A percentile compares a stretch with the other conserved stretches of the same genome.
These are phyloP conservation scores for Synanthedon myopaeformis DNA, from an alignment of 2,888 invertebrate species.

Conservation along the genomic window DNA sequence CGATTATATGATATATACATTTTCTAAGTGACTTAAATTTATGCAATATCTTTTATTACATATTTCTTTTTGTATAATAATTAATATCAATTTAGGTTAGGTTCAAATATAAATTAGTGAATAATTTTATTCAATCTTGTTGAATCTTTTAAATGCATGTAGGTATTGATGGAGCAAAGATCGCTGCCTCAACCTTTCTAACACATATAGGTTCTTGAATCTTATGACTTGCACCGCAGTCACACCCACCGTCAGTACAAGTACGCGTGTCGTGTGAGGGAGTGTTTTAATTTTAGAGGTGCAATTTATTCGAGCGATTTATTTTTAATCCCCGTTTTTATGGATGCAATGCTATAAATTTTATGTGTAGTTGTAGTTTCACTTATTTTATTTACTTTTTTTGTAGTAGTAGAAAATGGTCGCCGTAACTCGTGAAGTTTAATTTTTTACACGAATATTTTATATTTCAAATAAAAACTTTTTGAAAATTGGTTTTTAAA, in stretches of 20 bases:
- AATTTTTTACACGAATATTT: neutral
- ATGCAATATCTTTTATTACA: no score
- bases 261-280: constrained; percentile 64
- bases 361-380: constrained; percentile 58
- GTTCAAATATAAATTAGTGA: no score
- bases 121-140: no score
- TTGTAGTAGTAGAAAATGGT: constrained; percentile 6
- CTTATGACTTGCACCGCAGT: constrained; percentile 11
- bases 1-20: no score
- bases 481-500: neutral
- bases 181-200: no score
- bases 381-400: constrained; percentile 29
- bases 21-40: no score
- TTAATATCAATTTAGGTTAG: no score
- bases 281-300: constrained; percentile 70
- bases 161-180: no score
- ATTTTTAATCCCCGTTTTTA: constrained; percentile 71
- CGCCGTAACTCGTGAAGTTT: neutral
- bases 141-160: no score
- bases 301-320: constrained; percentile 71
- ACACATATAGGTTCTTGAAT: constrained; percentile 11
- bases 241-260: constrained; percentile 23
- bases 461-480: neutral
- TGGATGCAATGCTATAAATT: constrained; percentile 64
- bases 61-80: no score